Conservation (phyloP, 2,888 invertebrate species). For the Nomada ruficornis region DNA sequence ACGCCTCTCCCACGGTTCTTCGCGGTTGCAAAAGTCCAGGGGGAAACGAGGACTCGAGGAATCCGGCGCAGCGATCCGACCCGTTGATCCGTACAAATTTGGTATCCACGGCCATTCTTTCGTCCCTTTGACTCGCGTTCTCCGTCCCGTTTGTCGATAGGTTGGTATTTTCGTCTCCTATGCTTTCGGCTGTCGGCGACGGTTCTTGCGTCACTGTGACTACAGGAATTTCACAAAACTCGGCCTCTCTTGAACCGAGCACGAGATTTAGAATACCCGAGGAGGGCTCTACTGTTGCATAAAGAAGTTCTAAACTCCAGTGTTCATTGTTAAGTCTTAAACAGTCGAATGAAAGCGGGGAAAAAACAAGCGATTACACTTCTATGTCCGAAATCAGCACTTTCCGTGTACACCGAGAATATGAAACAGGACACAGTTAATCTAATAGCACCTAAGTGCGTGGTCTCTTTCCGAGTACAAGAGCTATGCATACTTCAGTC, state of each 20-base stretch:
- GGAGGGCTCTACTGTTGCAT: too few species aligned
- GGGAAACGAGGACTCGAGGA: constrained; percentile 32
- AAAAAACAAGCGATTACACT: too few species aligned
- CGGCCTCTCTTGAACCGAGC: not conserved
- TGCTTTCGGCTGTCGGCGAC: constrained; percentile 55
- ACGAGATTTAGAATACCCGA: not conserved
- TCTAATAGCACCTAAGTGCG: too few species aligned
- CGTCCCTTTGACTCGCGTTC: constrained; percentile 63
- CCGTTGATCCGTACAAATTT: constrained; percentile 76
- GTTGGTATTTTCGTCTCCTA: constrained; percentile 75
- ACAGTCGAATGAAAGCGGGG: too few species aligned
- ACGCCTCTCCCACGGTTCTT: not conserved
- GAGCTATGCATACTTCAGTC: too few species aligned
- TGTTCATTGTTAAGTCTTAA: too few species aligned
- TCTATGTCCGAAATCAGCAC: too few species aligned
- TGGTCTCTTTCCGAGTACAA: too few species aligned
- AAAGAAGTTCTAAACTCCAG: too few species aligned
- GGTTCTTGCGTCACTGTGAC: constrained; percentile 75
- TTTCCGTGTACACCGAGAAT: too few species aligned
- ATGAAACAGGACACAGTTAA: too few species aligned
- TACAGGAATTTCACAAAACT: constrained; percentile 69
- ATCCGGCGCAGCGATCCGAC: constrained; percentile 50
- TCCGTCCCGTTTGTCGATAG: constrained; percentile 65
- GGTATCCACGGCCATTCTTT: constrained; percentile 58
- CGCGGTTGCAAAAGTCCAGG: constrained; percentile 17